Evolutionary conservation across 2,113 vertebrate genomes (phyloP).

Genomic region (Climacteris rufus): DNA sequence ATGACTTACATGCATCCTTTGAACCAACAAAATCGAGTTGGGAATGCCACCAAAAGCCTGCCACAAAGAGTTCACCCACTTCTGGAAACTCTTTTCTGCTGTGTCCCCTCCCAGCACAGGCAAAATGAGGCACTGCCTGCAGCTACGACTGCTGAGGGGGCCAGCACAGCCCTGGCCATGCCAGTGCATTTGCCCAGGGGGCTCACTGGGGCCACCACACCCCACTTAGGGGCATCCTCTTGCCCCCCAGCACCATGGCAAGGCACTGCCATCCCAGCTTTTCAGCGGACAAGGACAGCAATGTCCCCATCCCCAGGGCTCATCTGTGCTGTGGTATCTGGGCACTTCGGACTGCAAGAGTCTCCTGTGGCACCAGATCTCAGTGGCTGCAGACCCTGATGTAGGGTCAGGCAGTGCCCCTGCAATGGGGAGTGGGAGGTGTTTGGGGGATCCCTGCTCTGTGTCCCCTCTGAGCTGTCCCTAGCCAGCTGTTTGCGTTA

Average conservation of each 20-base stretch:
- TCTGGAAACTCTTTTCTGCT: not conserved
- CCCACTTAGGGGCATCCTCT: not conserved
- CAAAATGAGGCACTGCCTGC: not conserved
- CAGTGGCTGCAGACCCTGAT: fast-evolving
- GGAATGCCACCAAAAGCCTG: not conserved
- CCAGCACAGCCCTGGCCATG: not conserved
- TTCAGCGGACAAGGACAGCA: not conserved
- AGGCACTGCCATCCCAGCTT: not conserved
- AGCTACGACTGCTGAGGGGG: not conserved
- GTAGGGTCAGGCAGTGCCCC: not conserved
- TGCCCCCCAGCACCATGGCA: not conserved
- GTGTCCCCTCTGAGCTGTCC: not conserved
- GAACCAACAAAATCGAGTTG: not conserved
- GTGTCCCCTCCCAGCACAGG: not conserved
- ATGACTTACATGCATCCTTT: not conserved
- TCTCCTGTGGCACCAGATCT: not conserved
- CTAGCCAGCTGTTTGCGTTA: not conserved
- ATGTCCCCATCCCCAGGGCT: not conserved
- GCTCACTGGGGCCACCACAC: not conserved
- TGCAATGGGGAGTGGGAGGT: not conserved
- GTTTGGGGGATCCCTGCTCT: not conserved
- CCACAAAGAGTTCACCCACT: not conserved
- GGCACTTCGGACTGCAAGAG: not conserved
- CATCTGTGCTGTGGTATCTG: fast-evolving
- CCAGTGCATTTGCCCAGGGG: not conserved